Evolutionary conservation across 2,797 vertebrate species (phyloP), one percentile per base, ranked within the genome.

Genomic region (Syncerus caffer): DNA sequence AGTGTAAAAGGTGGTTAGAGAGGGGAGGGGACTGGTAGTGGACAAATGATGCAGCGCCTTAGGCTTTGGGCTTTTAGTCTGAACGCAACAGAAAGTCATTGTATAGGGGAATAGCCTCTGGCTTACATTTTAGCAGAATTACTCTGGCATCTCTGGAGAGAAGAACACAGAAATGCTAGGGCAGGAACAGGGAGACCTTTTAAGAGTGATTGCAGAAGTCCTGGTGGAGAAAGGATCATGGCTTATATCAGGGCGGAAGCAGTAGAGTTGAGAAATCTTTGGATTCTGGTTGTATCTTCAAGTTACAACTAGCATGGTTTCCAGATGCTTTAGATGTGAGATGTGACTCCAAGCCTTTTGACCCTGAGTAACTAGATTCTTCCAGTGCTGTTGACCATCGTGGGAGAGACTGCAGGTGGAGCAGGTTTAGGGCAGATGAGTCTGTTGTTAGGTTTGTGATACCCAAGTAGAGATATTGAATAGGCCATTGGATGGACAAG

Each of bases 41-140:
- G 34, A 67, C n/a, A 93, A 86, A 76, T 90, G 14, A 21, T 4
- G 2, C 29, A 51, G 14, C 71, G 19, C 31, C 21, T 42, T 58
- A 15, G 50, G 57, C 60, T 94, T 55, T 45, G 55, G n/a, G n/a
- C 57, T 93, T 74, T 95, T 79, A 85, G 55, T 83, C 45, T 88
- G n/a, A 86, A 42, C 42, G 23, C 84, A 76, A 95, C 83, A 57
- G 45, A 45, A 74, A 57, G 45, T 82, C n/a, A 29, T 42, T 60
- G 45, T 85, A 53, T 25, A 31, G 47, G 82, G 55, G 27, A 93
- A 47, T 50, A 57, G 55, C 82, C 50, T 64, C 27, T 83, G 55
- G 82, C 15, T 93, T 93, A n/a, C 8, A 85, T 82, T 93, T 90
- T 93, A 82, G 55, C 34, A 71, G 78, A 93, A 95, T 85, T 84